These are phyloP conservation scores for Brachionus asplanchnoidis DNA, from an alignment of 1,140 invertebrate genomes.

Conservation along the genomic window DNA sequence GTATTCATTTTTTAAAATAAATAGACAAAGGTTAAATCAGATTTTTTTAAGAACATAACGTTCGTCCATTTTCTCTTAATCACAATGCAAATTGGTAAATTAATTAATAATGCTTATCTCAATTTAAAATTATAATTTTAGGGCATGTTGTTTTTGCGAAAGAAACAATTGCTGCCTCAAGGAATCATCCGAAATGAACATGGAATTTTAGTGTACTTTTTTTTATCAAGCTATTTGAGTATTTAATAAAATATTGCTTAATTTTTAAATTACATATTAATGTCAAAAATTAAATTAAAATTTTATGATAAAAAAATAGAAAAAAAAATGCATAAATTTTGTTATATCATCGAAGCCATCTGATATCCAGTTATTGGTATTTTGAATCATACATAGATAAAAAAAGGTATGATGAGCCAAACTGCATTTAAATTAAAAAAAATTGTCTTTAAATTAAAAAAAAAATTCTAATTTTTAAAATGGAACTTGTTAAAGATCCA, in stretches of 20 bases:
- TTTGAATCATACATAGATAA: background rate
- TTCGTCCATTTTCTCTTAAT: background rate
- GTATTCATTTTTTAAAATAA: background rate
- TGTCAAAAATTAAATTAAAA: background rate
- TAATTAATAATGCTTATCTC: background rate
- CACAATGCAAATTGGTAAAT: conserved; percentile 10
- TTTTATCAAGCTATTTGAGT: background rate
- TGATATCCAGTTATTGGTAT: background rate
- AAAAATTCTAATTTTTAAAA: background rate
- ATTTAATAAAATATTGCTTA: background rate
- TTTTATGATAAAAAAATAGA: background rate
- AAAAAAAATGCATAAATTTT: background rate
- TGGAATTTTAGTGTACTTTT: background rate
- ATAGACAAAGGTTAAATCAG: background rate
- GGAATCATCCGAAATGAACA: background rate
- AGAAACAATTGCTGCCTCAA: conserved; percentile 3
- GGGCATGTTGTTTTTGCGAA: conserved; percentile 27
- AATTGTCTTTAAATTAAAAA: background rate
- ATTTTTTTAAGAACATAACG: background rate
- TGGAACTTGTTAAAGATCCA: conserved; percentile 1
- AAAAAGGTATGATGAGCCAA: background rate
- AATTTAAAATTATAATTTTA: background rate
- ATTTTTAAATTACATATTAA: background rate
- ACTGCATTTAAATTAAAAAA: background rate
- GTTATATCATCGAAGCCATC: background rate